phyloP scores from a whole-genome alignment of 1,140 invertebrate genomes.

The Megathymus violae region DNA sequence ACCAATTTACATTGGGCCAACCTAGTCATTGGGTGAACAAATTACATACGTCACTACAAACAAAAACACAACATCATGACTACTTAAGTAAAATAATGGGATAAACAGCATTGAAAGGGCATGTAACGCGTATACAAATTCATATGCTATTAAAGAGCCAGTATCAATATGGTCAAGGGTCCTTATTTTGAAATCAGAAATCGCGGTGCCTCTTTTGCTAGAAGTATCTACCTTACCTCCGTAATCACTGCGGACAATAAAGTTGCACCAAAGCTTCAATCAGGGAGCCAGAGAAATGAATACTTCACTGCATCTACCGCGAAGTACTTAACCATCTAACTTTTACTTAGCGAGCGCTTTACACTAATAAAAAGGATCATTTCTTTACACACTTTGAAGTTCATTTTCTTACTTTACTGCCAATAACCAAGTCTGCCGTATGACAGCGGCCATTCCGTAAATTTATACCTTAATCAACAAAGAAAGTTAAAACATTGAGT shows the following conservation, averaged over 20 bases:
- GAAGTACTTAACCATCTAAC: slow-evolving; percentile 34
- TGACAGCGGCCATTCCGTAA: slow-evolving; percentile 48
- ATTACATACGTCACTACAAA: no score
- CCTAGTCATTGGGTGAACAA: no score
- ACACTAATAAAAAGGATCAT: slow-evolving; percentile 48
- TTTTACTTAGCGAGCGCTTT: slow-evolving; percentile 45
- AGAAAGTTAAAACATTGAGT: slow-evolving; percentile 16
- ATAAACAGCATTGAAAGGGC: slow-evolving; percentile 11
- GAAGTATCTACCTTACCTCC: slow-evolving; percentile 30
- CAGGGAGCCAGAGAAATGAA: slow-evolving; percentile 24
- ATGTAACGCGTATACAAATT: slow-evolving; percentile 23
- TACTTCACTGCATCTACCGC: slow-evolving; percentile 6
- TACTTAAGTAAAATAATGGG: no score
- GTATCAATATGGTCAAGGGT: slow-evolving; percentile 30
- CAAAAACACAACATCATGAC: no score
- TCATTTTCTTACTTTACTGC: slow-evolving; percentile 53
- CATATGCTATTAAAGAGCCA: slow-evolving; percentile 22
- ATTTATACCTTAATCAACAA: slow-evolving; percentile 47
- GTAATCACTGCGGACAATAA: slow-evolving; percentile 25
- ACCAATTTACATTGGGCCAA: no score
- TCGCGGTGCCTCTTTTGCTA: slow-evolving; percentile 21
- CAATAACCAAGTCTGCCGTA: slow-evolving; percentile 45
- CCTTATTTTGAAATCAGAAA: slow-evolving; percentile 36
- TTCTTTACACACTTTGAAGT: slow-evolving; percentile 42
- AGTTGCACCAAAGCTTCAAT: slow-evolving; percentile 22